A percentile compares a stretch with the other conserved stretches of the same genome.
phyloP scores from a whole-genome alignment of 2,888 invertebrate species.

The Epinotia nisella region DNA sequence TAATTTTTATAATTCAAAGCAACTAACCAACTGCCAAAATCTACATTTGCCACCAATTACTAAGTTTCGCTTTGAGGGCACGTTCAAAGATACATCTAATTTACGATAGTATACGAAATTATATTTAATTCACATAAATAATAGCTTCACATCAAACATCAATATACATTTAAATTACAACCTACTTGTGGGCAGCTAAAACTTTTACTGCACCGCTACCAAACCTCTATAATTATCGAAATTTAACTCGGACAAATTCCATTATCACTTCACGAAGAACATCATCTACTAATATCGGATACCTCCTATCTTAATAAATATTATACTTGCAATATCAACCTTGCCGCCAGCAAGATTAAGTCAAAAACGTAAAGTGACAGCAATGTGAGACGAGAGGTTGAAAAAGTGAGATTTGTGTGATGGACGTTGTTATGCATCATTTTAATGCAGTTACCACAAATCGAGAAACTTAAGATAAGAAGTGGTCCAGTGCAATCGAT shows the following conservation, averaged over 20 bases:
- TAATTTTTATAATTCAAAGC: not conserved
- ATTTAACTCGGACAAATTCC: constrained; percentile 69
- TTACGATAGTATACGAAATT: no score
- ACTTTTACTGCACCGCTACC: constrained; percentile 56
- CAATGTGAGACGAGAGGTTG: constrained; percentile 1
- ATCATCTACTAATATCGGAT: constrained; percentile 5
- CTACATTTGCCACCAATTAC: not conserved
- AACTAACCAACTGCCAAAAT: no score
- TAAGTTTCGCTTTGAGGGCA: not conserved
- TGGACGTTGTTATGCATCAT: constrained; percentile 70
- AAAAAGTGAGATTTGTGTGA: constrained; percentile 43
- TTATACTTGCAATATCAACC: constrained; percentile 1
- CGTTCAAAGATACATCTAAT: no score
- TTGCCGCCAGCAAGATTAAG: not conserved
- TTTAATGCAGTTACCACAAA: constrained; percentile 72
- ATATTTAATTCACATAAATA: not conserved
- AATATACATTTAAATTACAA: constrained; percentile 6
- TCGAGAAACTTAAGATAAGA: constrained; percentile 69
- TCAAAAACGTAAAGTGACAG: not conserved
- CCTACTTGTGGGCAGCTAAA: constrained; percentile 68
- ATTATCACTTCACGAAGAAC: constrained; percentile 55
- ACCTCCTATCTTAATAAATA: not conserved
- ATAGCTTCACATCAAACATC: not conserved
- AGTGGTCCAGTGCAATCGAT: constrained; percentile 65
- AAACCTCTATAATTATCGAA: constrained; percentile 62